Base-by-base conservation (phyloP, 2,888 invertebrate species). In the Archips crataeganus region DNA sequence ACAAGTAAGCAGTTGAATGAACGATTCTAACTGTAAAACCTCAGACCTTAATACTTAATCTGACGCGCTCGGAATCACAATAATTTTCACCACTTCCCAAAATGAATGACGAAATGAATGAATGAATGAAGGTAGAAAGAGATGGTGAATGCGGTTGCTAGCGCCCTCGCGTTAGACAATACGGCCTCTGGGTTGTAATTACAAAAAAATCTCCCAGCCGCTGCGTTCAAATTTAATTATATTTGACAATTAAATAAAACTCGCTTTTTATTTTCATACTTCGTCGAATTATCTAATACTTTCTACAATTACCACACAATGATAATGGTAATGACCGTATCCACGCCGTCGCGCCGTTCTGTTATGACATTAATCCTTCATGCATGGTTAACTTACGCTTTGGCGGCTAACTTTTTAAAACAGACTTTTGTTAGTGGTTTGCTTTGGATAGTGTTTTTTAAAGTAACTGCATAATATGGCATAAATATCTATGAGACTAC, bases 281-380 rank as follows among this genome's bases (percentile, higher is more conserved):
- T 49, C 39, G 67, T 73, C 68, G 57, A 73, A 49, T 47, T 36
- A 32, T 45, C 64, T 66, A 67, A 59, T 67, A 71, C 74, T 75
- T 70, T 71, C 67, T 66, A 75, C 57, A 54, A 62, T 71, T 67
- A 66, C 74, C n/a, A 3, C 51, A 65, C 60, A 57, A 49, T 32
- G n/a, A 49, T 64, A n/a, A 9, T 15, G 54, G 2, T 54, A 73
- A 73, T 60, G 39, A 63, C 63, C 34, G 61, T 47, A 23, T n/a
- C 49, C 39, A 49, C 10, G 47, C 47, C 60, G 15, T 34, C 39
- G 39, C 10, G 47, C 47, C 60, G 15, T 34, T 57, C 49, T 60
- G 39, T 39, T 47, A 60, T 65, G 57, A 54, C 59, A 66, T 59
- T 65, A 66, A 36, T 45, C 23, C 47, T 73, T 73, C 68, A 63